Percentiles rank a stretch among this genome's conserved stretches.
These are phyloP conservation scores for Sialis fuliginosa DNA, from an alignment of 2,888 invertebrate genomes.

Conservation along the genomic window DNA sequence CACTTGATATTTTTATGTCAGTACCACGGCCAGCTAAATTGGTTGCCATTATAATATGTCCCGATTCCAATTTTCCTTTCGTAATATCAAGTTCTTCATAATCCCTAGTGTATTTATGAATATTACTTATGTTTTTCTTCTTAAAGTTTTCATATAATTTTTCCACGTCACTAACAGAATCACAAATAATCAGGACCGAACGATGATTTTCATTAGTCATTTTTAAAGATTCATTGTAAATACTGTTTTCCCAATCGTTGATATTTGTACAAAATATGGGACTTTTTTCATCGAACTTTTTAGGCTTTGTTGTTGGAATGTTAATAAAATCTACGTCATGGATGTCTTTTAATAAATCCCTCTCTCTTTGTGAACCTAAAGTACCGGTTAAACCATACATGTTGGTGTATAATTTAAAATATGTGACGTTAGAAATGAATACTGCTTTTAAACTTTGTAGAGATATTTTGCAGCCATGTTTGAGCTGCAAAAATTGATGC, in stretches of 20 bases:
- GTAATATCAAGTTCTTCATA: slow-evolving; percentile 8
- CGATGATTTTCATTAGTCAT: slow-evolving; percentile 9
- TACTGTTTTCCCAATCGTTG: slow-evolving; percentile 8
- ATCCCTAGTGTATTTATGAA: slow-evolving; percentile 9
- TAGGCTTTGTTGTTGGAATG: slow-evolving; percentile 16
- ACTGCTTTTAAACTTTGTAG: slow-evolving; percentile 19
- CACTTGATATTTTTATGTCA: slow-evolving; percentile 17
- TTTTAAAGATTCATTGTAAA: slow-evolving; percentile 7
- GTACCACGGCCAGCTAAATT: slow-evolving; percentile 24
- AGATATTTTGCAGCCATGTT: slow-evolving; percentile 18
- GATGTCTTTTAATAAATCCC: slow-evolving; percentile 14
- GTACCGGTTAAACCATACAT: slow-evolving; percentile 23
- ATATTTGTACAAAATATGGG: slow-evolving; percentile 9
- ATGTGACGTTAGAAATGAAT: slow-evolving; percentile 21
- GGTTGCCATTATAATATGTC: slow-evolving; percentile 20
- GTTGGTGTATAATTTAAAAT: slow-evolving; percentile 11
- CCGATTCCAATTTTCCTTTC: slow-evolving; percentile 8
- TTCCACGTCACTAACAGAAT: slow-evolving; percentile 11
- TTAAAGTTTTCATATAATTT: slow-evolving; percentile 9
- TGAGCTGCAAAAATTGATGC: slow-evolving; percentile 24
- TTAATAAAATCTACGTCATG: slow-evolving; percentile 16
- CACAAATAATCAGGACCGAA: slow-evolving; percentile 17
- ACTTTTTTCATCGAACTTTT: slow-evolving; percentile 12
- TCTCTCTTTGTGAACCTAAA: slow-evolving; percentile 17
- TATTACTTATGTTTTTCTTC: slow-evolving; percentile 1